Base-by-base conservation (phyloP, 1,140 invertebrate genomes). In the Bombus impatiens region DNA sequence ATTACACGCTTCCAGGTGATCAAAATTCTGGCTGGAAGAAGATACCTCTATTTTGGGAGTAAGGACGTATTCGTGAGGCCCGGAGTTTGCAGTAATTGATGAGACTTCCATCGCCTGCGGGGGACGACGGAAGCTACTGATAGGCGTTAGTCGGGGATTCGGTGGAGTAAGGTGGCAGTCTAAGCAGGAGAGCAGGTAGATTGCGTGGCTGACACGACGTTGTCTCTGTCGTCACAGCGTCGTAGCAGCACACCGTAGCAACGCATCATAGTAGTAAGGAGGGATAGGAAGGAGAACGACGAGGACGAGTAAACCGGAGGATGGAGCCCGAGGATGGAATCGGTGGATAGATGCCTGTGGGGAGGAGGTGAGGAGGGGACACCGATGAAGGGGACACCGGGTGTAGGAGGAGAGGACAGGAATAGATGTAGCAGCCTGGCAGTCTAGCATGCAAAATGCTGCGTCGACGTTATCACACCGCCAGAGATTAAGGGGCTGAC, bases 361-460 rank as follows among this genome's bases (percentile, higher is more conserved):
- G 42, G 35, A 75, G 67, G 59, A 15, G 28, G n/a, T 3, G 42
- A 25, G n/a, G 62, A 40, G 57, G 28, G 9, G 5, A 53, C 57
- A 40, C 25, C 84, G 85, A 86, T 71, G 80, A 83, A 62, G 80
- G 15, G 47, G 47, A 47, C 5, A 47, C 47, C 10, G 28, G 28
- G 10, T n/a, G 71, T 62, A 57, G 35, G 37, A 57, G 74, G 37
- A 42, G 82, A 57, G 84, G 42, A 68, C 37, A 74, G 78, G 84
- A 87, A 90, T 87, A 82, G 89, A 91, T 90, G 87, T 90, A 88
- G 82, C 87, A 86, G 89, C 32, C 80, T 53, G 68, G 87, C 91
- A 90, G 88, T 93, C 91, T 91, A 92, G 90, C 92, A 93, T 93
- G 91, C 92, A 93, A 92, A 93, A 93, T 92, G 92, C 92, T 92